Base-by-base conservation (phyloP, 2,888 invertebrate genomes). In the Chrysina gloriosa region DNA sequence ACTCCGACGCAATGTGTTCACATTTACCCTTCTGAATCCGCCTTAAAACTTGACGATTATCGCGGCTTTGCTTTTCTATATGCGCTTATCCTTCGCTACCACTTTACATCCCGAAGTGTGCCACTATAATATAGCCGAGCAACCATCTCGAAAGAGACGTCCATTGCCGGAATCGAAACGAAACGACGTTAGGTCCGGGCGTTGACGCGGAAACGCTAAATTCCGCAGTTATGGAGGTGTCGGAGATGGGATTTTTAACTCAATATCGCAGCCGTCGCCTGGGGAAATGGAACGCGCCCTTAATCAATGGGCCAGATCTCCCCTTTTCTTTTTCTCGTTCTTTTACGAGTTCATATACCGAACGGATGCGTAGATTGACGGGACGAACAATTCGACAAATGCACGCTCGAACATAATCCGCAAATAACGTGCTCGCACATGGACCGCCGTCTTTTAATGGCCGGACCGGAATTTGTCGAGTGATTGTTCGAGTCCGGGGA, bases 1-100 rank as follows among this genome's bases (percentile, higher is more conserved):
- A 3, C 19, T 52, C 5, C 19, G 19, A 52, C 31, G 31, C 9
- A 19, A 31, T 16, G 16, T 11, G 31, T 31, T 52, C 31, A 31
- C 31, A 29, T 52, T 52, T 52, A 52, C 52, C 31, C 52, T 52
- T 16, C 52, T 19, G 16, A 52, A 52, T 52, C 16, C 52, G 52
- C 25, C 19, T 52, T 52, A 52, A 52, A 52, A 29, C 19, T 52
- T 52, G 16, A 5, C 29, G 31, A 52, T 52, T 52, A 52, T 31
- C 52, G 31, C 52, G 16, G 14, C 19, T n/a, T 52, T 52, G 19
- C 31, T 31, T 29, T 31, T 29, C 23, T 48, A 48, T 48, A 48
- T 48, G 25, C 4, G 23, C 6, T 9, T n/a, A 3, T 23, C n/a
- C 11, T 11, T 3, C 36, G 2, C 23, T 6, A 21, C n/a, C 48